Base-by-base conservation (phyloP, 1,140 invertebrate species). In the Temnothorax nylanderi region DNA sequence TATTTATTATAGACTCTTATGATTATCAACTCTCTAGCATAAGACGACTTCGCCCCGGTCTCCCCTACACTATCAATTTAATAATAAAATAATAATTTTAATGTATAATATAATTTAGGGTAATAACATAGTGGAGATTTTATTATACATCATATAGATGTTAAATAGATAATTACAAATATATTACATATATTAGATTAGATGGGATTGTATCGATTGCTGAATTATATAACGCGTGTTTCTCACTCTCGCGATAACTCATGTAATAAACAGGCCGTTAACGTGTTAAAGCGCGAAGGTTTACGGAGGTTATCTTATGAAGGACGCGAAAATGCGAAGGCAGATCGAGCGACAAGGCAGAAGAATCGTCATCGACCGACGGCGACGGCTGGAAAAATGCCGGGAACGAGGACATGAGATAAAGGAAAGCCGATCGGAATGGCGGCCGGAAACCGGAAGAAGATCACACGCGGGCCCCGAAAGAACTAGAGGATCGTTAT, bases 401-500 rank as follows among this genome's bases (percentile, higher is more conserved):
- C n/a, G 44, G n/a, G 67, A 56, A 85, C 41, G 71, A 21, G 65
- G 69, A 56, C 44, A 60, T 32, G 60, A 65, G 51, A 84, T 49
- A 85, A 75, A 34, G 18, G 8, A 44, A 58, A 44, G 49, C n/a
- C 7, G 49, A 44, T 41, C 54, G 47, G 32, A 26, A 11, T 51
- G 18, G 26, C 62, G 32, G 74, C 87, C 85, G 76, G 85, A 88
- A 81, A 87, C 87, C 87, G 86, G 86, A 85, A 88, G 51, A 54
- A 65, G 69, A 88, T 86, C 74, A 64, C 67, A 85, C 72, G 5
- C 56, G 44, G 54, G 7, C 56, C 64, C 56, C 64, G 44, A 88
- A 85, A 74, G 41, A 89, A 89, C 54, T 32, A 44, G 67, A 51
- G 67, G 49, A 89, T 87, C 67, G 77, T 90, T 87, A 90, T 90